Conservation (phyloP, 2,888 invertebrate species). For the Syrista parreyssii region DNA sequence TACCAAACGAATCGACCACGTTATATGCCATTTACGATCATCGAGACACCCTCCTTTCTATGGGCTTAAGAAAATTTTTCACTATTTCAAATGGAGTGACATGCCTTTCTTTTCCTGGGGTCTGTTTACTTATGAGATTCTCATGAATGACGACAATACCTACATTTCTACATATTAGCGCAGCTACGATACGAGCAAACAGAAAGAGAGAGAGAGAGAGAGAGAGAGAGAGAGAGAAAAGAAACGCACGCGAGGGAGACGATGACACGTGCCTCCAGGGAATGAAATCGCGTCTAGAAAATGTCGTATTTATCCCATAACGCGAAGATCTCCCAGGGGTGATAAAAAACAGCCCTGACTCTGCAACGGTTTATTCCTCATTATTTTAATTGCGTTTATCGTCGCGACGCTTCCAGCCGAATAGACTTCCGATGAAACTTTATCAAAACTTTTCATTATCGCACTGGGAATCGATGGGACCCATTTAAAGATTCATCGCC, state of each 20-base stretch:
- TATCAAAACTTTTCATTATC: neutral
- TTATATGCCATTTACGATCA: neutral
- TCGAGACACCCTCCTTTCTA: neutral
- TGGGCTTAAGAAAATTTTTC: neutral
- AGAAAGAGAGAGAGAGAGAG: too few species aligned
- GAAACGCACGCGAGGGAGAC: neutral
- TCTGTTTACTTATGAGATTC: neutral
- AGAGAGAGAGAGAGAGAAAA: neutral
- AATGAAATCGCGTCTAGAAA: neutral
- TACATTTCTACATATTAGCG: neutral
- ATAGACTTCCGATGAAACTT: neutral
- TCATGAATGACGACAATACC: neutral
- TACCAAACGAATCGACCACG: neutral
- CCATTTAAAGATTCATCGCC: neutral
- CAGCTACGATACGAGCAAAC: too few species aligned
- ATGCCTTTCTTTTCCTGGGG: neutral
- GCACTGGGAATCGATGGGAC: neutral
- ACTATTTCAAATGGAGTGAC: neutral
- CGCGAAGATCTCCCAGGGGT: neutral
- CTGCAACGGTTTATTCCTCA: neutral
- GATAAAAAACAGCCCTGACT: neutral
- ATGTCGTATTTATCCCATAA: neutral
- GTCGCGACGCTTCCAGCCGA: conserved; percentile 1
- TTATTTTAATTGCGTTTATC: conserved; percentile 11
- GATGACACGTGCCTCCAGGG: neutral